Conservation (phyloP, 2,113 vertebrate genomes). For the Clarias gariepinus region DNA sequence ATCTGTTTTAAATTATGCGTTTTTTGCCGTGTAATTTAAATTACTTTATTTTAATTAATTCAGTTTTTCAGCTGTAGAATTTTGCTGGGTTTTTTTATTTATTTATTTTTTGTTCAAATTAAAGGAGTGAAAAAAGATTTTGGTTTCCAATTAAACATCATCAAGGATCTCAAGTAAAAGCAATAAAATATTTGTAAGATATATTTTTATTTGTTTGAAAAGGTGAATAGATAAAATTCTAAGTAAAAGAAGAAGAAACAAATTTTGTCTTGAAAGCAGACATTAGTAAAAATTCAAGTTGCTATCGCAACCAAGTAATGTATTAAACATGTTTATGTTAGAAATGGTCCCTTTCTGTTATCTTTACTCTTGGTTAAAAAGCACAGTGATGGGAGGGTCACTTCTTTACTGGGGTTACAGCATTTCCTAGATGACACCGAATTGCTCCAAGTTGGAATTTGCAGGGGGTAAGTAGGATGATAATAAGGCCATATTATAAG, state of each 20-base stretch:
- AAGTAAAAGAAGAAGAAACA: background rate
- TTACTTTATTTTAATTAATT: background rate
- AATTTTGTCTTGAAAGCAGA: background rate
- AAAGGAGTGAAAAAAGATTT: background rate
- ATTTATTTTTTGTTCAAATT: background rate
- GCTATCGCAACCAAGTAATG: conserved; percentile 11
- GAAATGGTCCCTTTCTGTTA: conserved; percentile 47
- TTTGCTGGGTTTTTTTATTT: background rate
- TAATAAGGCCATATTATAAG: conserved; percentile 78
- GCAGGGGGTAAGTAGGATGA: conserved; percentile 76
- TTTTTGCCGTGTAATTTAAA: conserved; percentile 41
- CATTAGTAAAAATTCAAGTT: background rate
- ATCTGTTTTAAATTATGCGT: conserved; percentile 58
- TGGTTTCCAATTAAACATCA: background rate
- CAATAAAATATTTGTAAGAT: background rate
- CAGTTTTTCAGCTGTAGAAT: conserved; percentile 1
- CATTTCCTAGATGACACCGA: conserved; percentile 65
- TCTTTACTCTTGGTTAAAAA: conserved; percentile 56
- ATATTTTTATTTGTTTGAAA: background rate
- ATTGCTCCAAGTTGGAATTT: conserved; percentile 72
- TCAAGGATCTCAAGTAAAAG: background rate
- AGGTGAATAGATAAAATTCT: background rate
- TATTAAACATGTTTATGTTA: conserved; percentile 56
- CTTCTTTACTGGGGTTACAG: conserved; percentile 57
- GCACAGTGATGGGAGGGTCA: conserved; percentile 51